Evolutionary conservation across 1,140 invertebrate genomes (phyloP).

Genomic region (Danaus melanippus): DNA sequence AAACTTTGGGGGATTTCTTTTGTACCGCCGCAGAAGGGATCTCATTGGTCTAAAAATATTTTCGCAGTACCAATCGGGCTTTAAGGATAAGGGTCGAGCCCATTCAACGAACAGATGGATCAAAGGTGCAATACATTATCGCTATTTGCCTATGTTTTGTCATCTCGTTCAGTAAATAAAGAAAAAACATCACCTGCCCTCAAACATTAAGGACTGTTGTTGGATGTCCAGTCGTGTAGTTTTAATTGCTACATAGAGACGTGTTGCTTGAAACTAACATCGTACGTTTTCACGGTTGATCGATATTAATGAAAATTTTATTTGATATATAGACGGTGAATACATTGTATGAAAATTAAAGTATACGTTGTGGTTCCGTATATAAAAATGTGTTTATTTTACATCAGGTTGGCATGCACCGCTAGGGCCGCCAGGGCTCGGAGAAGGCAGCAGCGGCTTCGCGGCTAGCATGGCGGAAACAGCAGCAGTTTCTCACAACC

Average conservation of each 20-base stretch:
- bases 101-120: conserved; percentile 45
- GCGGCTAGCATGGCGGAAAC: conserved; percentile 44
- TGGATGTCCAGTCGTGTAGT: too few species aligned
- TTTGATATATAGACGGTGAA: too few species aligned
- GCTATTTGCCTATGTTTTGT: conserved; percentile 31
- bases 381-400: conserved; percentile 7
- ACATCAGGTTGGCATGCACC: conserved; percentile 46
- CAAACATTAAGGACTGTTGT: background rate
- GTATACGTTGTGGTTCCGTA: too few species aligned
- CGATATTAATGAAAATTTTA: too few species aligned
- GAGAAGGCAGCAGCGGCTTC: conserved; percentile 35
- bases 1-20: conserved; percentile 40
- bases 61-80: conserved; percentile 39
- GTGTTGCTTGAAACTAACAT: too few species aligned
- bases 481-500: conserved; percentile 30
- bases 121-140: conserved; percentile 47
- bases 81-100: conserved; percentile 43
- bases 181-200: conserved; percentile 30
- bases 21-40: conserved; percentile 25
- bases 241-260: too few species aligned
- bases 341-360: too few species aligned
- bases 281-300: too few species aligned
- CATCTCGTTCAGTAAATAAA: conserved; percentile 34
- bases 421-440: conserved; percentile 26
- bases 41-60: conserved; percentile 36